These are phyloP conservation scores for Tipula vernalis DNA, from an alignment of 2,888 invertebrate species.

Conservation along the genomic window DNA sequence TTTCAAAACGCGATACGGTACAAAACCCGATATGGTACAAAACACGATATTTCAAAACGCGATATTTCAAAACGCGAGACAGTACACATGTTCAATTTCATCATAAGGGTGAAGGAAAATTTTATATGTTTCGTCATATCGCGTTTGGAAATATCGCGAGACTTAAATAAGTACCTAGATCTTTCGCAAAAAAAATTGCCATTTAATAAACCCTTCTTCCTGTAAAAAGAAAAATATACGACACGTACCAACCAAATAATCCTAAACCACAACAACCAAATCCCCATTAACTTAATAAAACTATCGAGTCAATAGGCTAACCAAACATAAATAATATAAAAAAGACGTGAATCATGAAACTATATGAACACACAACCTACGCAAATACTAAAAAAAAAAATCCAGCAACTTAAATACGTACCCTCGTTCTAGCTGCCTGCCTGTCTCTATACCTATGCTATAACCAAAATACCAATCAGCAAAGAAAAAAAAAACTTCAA, in stretches of 20 bases:
- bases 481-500: not conserved
- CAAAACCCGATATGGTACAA: too few relatives aligned
- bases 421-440: not conserved
- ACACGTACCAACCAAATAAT: not conserved
- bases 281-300: not conserved
- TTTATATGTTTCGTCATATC: too few relatives aligned
- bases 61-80: too few relatives aligned
- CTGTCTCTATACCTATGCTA: not conserved
- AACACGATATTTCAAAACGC: too few relatives aligned
- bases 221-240: too few relatives aligned
- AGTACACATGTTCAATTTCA: too few relatives aligned
- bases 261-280: not conserved
- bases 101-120: too few relatives aligned
- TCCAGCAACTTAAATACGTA: not conserved
- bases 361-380: not conserved
- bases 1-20: too few relatives aligned
- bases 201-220: too few relatives aligned
- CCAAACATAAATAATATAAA: not conserved
- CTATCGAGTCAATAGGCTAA: not conserved
- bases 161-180: too few relatives aligned
- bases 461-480: not conserved
- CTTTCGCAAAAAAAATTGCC: too few relatives aligned
- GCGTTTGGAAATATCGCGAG: too few relatives aligned
- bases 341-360: not conserved
- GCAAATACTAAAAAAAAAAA: not conserved